These are phyloP conservation scores for Onychomys torridus DNA, from an alignment of 2,797 vertebrate species.

Conservation along the genomic window DNA sequence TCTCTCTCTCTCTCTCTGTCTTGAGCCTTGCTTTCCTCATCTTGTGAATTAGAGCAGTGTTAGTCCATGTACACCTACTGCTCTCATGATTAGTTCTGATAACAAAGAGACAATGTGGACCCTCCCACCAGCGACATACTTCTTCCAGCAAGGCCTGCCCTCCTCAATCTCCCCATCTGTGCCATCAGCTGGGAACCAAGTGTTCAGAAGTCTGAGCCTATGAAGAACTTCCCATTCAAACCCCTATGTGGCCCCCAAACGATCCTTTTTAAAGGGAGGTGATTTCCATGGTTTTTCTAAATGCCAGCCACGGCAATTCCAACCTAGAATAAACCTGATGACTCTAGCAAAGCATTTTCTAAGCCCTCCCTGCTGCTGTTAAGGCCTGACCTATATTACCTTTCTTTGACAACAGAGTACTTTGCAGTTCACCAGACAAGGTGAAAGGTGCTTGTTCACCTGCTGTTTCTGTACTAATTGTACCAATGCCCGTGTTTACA, in stretches of 20 bases:
- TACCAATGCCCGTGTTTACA: conserved; percentile 44
- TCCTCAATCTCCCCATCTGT: neutral
- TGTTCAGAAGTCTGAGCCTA: neutral
- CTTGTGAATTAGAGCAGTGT: neutral
- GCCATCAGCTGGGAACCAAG: neutral
- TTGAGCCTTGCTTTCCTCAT: neutral
- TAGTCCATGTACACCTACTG: neutral
- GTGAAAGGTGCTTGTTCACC: neutral
- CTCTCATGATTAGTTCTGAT: neutral
- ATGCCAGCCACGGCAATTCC: neutral
- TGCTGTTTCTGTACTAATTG: neutral
- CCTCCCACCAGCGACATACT: neutral
- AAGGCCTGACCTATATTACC: neutral
- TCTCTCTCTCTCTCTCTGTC: too few relatives aligned
- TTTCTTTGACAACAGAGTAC: neutral
- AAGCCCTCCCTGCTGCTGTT: neutral
- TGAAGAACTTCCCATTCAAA: neutral
- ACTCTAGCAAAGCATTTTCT: neutral
- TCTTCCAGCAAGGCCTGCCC: neutral
- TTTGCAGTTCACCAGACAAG: neutral
- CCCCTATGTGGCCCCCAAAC: neutral
- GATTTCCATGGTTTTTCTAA: neutral
- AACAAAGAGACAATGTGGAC: neutral
- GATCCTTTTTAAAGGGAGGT: conserved; percentile 8
- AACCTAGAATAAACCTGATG: neutral